Evolutionary conservation across 2,888 invertebrate species (phyloP).

Genomic region (Trichopria drosophilae): DNA sequence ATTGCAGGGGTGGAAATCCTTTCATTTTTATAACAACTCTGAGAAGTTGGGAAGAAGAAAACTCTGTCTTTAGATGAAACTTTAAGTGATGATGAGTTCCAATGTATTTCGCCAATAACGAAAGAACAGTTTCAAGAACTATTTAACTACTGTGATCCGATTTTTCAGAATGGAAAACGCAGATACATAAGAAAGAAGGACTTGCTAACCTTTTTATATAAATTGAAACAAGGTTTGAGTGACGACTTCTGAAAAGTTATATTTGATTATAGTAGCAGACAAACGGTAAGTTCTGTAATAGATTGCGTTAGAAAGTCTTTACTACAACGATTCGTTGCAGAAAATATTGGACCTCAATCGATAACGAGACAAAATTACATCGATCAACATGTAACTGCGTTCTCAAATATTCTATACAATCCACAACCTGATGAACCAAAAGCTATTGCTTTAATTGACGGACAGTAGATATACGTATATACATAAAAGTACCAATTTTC

Average conservation of each 20-base stretch:
- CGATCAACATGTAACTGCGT: slow-evolving; percentile 16
- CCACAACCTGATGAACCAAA: slow-evolving; percentile 6
- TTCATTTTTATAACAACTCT: no score
- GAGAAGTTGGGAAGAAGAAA: no score
- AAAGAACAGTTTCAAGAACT: slow-evolving; percentile 14
- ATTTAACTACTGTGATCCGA: no score
- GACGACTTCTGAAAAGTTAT: slow-evolving; percentile 24
- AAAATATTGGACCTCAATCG: slow-evolving; percentile 19
- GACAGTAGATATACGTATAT: slow-evolving; percentile 20
- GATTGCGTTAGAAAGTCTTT: slow-evolving; percentile 11
- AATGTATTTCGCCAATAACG: slow-evolving; percentile 20
- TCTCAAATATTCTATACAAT: slow-evolving; percentile 19
- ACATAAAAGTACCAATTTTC: slow-evolving; percentile 17
- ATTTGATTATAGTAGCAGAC: slow-evolving; percentile 14
- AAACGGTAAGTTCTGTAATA: slow-evolving; percentile 13
- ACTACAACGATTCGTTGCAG: slow-evolving; percentile 16
- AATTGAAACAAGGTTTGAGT: slow-evolving; percentile 17
- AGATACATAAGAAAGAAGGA: slow-evolving; percentile 12
- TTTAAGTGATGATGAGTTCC: slow-evolving; percentile 25
- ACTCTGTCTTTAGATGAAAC: no score
- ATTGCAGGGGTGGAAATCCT: no score
- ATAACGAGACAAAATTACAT: slow-evolving; percentile 17
- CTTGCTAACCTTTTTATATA: slow-evolving; percentile 20
- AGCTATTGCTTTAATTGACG: slow-evolving; percentile 15
- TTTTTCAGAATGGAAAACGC: not conserved